A percentile compares a stretch with the other conserved stretches of the same genome.
Conservation (phyloP, 2,888 invertebrate genomes). For the Phyto melanocephala region DNA sequence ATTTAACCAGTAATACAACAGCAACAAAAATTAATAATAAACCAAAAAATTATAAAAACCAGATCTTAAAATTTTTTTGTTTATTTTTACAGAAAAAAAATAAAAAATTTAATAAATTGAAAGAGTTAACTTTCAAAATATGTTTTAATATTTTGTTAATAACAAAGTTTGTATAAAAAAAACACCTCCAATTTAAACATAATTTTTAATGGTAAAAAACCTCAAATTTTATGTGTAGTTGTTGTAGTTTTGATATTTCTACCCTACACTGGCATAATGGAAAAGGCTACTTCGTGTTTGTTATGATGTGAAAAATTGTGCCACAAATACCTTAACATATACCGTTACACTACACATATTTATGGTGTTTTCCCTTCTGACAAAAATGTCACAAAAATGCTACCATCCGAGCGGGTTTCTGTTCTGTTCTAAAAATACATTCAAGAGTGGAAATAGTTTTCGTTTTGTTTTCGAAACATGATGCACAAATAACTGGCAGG, state of each 20-base stretch:
- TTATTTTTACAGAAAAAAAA: not conserved
- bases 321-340: no score
- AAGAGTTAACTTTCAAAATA: constrained; percentile 29
- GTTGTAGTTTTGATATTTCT: not conserved
- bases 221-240: not conserved
- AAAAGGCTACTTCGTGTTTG: no score
- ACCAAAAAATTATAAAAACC: not conserved
- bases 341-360: no score
- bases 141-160: not conserved
- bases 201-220: constrained; percentile 32
- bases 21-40: constrained; percentile 28
- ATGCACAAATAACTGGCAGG: no score
- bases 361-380: no score
- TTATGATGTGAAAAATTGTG: no score
- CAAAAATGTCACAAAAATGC: no score
- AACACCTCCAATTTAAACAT: constrained; percentile 22
- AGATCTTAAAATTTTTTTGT: constrained; percentile 7
- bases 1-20: not conserved
- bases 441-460: no score
- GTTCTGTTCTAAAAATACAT: no score
- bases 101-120: not conserved
- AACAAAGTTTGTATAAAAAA: not conserved
- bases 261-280: no score
- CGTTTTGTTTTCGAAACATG: no score
- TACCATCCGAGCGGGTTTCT: no score